Evolutionary conservation across 2,797 vertebrate species (phyloP).

Genomic region (Parauchenoglanis punctatus): DNA sequence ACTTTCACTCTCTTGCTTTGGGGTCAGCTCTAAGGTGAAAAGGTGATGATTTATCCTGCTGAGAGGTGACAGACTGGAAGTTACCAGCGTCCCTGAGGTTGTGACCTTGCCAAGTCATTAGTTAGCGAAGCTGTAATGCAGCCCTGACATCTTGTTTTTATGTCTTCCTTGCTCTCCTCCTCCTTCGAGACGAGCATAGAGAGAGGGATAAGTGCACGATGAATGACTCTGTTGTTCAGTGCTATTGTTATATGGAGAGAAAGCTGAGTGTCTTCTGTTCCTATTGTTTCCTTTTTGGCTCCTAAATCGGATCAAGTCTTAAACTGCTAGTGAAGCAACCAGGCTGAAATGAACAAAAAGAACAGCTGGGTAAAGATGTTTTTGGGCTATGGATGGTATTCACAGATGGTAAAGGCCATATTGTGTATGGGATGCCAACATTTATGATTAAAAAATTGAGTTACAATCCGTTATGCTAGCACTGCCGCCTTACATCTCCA

Average conservation of each 20-base stretch:
- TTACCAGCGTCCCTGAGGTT: conserved; percentile 65
- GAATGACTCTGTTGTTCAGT: conserved; percentile 25
- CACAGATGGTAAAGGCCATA: background rate
- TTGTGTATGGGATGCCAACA: background rate
- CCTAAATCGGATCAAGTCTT: conserved; percentile 19
- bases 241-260: conserved; percentile 16
- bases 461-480: background rate
- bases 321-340: background rate
- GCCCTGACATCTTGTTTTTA: conserved; percentile 60
- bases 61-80: conserved; percentile 68
- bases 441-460: background rate
- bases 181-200: conserved; percentile 3
- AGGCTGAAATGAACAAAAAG: background rate
- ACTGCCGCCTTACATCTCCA: background rate
- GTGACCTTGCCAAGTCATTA: conserved; percentile 68
- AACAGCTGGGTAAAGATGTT: background rate
- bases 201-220: conserved; percentile 21
- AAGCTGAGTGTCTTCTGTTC: background rate
- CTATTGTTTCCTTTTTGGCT: conserved; percentile 2
- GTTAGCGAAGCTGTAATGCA: conserved; percentile 70
- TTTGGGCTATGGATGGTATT: background rate
- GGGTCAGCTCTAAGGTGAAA: conserved; percentile 64
- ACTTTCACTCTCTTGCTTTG: conserved; percentile 40
- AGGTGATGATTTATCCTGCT: conserved; percentile 71
- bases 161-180: conserved; percentile 27